A percentile compares a stretch with the other conserved stretches of the same genome.
Evolutionary conservation across 2,888 invertebrate species (phyloP).

Genomic region (Ethmia dodecea): DNA sequence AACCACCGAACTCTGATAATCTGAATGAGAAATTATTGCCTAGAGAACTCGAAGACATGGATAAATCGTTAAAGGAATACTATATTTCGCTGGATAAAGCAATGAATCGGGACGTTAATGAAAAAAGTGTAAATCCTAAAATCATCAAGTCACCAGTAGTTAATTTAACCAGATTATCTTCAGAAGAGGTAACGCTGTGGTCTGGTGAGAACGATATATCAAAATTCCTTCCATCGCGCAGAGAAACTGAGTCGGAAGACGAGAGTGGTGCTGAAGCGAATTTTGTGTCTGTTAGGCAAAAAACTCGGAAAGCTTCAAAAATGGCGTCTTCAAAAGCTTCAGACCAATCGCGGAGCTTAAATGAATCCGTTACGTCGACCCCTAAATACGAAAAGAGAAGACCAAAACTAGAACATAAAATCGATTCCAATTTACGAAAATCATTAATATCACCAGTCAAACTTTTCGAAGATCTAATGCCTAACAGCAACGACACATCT

Average conservation of each 20-base stretch:
- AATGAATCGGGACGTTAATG: not conserved
- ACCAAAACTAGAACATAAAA: too few relatives aligned
- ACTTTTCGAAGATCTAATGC: too few relatives aligned
- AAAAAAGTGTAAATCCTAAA: not conserved
- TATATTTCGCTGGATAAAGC: constrained; percentile 30
- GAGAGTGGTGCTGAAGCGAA: too few relatives aligned
- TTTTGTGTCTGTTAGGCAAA: too few relatives aligned
- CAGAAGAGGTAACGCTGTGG: constrained; percentile 28
- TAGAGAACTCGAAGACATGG: constrained; percentile 38
- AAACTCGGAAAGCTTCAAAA: too few relatives aligned
- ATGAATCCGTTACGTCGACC: too few relatives aligned
- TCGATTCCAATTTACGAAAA: too few relatives aligned
- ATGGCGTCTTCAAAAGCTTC: too few relatives aligned
- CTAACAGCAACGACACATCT: too few relatives aligned
- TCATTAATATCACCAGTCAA: too few relatives aligned
- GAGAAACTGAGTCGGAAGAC: not conserved
- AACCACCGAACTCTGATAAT: constrained; percentile 34
- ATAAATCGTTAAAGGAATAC: constrained; percentile 35
- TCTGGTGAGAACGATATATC: constrained; percentile 1
- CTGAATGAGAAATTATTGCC: constrained; percentile 27
- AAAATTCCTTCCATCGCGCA: constrained; percentile 1
- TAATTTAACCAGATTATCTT: constrained; percentile 25
- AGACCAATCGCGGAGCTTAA: too few relatives aligned
- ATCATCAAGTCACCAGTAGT: constrained; percentile 27
- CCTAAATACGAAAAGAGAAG: too few relatives aligned